Evolutionary conservation across 1,140 invertebrate genomes (phyloP).

Genomic region (Lepidurus apus): DNA sequence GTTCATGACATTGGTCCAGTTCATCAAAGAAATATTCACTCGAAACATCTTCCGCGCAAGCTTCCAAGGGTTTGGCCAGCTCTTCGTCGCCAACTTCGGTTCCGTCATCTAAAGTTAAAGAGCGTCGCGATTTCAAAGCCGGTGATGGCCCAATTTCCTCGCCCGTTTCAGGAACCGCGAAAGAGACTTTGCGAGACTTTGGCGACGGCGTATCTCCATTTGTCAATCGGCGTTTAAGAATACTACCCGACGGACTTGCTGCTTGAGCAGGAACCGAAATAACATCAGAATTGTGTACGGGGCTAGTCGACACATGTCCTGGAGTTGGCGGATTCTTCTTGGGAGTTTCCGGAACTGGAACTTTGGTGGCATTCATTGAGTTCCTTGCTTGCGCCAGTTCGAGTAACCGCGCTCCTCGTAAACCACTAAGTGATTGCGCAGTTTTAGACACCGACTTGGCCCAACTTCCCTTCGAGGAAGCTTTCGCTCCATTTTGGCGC

Average conservation of each 20-base stretch:
- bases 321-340: not conserved
- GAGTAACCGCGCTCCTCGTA: not conserved
- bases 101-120: not conserved
- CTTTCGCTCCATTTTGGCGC: not conserved
- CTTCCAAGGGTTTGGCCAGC: not conserved
- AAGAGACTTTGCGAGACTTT: slow-evolving; percentile 23
- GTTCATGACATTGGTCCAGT: no score
- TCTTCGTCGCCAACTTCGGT: not conserved
- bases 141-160: not conserved
- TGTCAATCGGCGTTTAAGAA: not conserved
- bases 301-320: not conserved
- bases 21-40: not conserved
- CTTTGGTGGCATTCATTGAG: not conserved
- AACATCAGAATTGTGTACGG: not conserved
- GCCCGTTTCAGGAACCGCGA: slow-evolving; percentile 23
- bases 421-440: not conserved
- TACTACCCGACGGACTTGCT: not conserved
- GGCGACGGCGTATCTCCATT: not conserved
- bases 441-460: not conserved
- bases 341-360: not conserved
- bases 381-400: not conserved
- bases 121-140: not conserved
- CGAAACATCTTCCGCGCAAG: not conserved
- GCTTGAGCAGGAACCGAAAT: not conserved
- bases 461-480: not conserved